Base-by-base conservation (phyloP, 1,140 invertebrate species). In the Conus betulinus region DNA sequence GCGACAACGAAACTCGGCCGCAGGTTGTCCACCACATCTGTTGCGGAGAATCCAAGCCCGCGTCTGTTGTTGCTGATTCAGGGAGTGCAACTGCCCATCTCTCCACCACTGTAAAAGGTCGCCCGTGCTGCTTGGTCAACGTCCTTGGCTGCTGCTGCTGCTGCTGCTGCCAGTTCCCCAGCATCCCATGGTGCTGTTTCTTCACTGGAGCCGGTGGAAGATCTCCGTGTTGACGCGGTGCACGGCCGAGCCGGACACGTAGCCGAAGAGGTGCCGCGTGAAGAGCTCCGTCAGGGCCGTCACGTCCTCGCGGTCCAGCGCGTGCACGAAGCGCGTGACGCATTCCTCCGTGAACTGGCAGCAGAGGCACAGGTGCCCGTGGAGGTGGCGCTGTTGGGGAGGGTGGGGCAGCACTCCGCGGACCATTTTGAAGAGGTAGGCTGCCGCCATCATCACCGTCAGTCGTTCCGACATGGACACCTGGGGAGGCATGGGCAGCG, bases 271-370 rank as follows among this genome's bases (percentile, higher is more conserved):
- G 57, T 90, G 89, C 17, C 89, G 85, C 15, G 88, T 88, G 85
- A 90, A 90, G 52, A 90, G 85, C 39, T 90, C 89, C 10, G 89
- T 84, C 15, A 90, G 88, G 25, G 87, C 89, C 27, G 89, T 88
- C 15, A 90, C 85, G 81, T 90, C 89, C 55, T 88, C 89, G 25
- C 89, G 63, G 57, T 90, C 89, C 55, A 90, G 82, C 23, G 87
- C 78, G 63, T 90, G 87, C 7, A 88, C 88, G 60, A 90, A 90
- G 52, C 89, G 85, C 74, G 85, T 87, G 63, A 91, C 88, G 53
- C 90, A 91, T 86, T 91, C 90, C 89, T 93, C 92, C 25, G 91
- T 91, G 76, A 91, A 93, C 88, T 93, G 91, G 85, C 92, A 93
- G 85, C 92, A 39, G 17, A 93, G 89, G 88, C 92, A 93, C 67